Conservation (phyloP, 2,113 vertebrate genomes). For the Myxocyprinus asiaticus region DNA sequence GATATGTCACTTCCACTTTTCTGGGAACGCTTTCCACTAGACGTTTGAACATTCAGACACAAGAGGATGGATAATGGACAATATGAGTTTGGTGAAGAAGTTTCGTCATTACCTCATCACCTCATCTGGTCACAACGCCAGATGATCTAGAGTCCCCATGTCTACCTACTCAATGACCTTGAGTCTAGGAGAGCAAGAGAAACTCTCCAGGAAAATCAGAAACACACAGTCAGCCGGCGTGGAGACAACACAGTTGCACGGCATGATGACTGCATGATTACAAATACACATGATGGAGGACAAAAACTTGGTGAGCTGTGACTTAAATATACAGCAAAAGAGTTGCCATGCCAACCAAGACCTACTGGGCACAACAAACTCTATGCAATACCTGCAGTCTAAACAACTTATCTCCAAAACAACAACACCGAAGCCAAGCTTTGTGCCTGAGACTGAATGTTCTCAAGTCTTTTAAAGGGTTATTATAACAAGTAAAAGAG, state of each 20-base stretch:
- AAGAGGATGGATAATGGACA: too few relatives aligned
- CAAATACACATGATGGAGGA: constrained; percentile 12
- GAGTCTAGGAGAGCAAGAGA: not conserved
- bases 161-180: too few relatives aligned
- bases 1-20: too few relatives aligned
- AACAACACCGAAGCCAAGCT: not conserved
- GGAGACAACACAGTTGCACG: not conserved
- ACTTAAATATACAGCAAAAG: not conserved
- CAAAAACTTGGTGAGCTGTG: not conserved
- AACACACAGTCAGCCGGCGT: not conserved
- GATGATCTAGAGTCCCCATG: too few relatives aligned
- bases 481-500: too few relatives aligned
- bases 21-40: too few relatives aligned
- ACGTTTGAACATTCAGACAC: too few relatives aligned
- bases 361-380: not conserved
- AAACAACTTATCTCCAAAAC: not conserved
- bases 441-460: too few relatives aligned
- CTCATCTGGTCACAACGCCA: too few relatives aligned
- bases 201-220: constrained; percentile 10
- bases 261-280: constrained; percentile 17
- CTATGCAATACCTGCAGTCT: not conserved
- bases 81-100: too few relatives aligned
- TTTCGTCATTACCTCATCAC: too few relatives aligned
- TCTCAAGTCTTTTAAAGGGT: not conserved
- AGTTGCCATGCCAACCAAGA: constrained; percentile 14